Conservation (phyloP, 92 coral and sea anemone species). For the Porites lobata region DNA sequence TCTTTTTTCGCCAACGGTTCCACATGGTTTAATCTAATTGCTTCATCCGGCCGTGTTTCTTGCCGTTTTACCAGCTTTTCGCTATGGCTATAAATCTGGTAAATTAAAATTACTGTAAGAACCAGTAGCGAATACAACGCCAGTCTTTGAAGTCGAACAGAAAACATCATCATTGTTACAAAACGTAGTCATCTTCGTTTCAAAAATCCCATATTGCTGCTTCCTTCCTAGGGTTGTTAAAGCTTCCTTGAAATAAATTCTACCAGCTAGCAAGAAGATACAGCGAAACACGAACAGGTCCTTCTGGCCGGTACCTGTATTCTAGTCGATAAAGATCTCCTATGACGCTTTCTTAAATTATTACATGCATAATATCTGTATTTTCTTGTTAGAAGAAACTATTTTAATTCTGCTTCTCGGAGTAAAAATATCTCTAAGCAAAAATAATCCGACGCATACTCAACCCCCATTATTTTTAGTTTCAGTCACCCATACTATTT, state of each 20-base stretch:
- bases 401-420: background rate
- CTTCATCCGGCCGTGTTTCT: background rate
- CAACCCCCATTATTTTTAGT: too few relatives aligned
- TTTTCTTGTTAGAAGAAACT: too few relatives aligned
- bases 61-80: constrained; percentile 21
- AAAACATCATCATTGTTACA: constrained; percentile 72
- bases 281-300: constrained; percentile 37
- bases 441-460: background rate
- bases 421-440: background rate
- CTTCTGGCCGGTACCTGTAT: constrained; percentile 36
- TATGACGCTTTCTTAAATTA: background rate
- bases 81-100: constrained; percentile 70
- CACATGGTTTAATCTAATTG: background rate
- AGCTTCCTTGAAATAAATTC: constrained; percentile 1
- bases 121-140: constrained; percentile 59
- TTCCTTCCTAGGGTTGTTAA: background rate
- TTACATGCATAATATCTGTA: background rate
- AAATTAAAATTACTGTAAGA: constrained; percentile 55
- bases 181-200: constrained; percentile 22
- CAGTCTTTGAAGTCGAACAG: constrained; percentile 76
- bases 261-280: background rate
- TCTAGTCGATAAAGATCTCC: background rate
- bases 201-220: background rate
- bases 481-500: too few relatives aligned
- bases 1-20: background rate